Base-by-base conservation (phyloP, 2,888 invertebrate species). In the Sialis fuliginosa region DNA sequence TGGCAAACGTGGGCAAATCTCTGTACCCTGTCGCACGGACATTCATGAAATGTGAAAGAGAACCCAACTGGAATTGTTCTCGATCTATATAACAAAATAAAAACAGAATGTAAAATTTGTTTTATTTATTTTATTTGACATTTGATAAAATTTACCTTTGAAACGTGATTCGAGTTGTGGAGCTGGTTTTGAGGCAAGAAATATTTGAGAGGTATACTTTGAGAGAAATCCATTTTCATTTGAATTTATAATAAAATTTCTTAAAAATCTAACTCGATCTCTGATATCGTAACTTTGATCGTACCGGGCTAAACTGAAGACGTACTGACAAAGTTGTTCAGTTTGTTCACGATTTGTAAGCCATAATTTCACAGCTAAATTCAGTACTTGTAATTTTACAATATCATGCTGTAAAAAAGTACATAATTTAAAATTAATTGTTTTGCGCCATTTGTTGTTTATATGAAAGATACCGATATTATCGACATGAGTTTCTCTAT, bases 231-330 rank as follows among this genome's bases (percentile, higher is more conserved):
- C 67, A 9, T 66, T 64, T 7, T 69, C 70, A 51, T 68, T 67
- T 55, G 55, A 67, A 53, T 58, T 80, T 54, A 87, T 77, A 32
- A 90, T 75, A 55, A 91, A 80, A 51, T 82, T 82, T 9, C 85
- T 78, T 46, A 99, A 70, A 60, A 97, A 81, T 30, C 98, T 72
- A 5, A 93, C 91, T 7, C 95, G 75, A 68, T 99, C 98, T 30
- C 98, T 74, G 46, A 98, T 92, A 67, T 98, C 97, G 62, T 97
- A 98, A 66, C 92, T 93, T 55, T 86, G 84, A 71, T 98, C 98
- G 64, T 97, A 98, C 55, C 92, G 84, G 1, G 97, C 95, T 57
- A 98, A 70, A 54, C 81, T 88, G 59, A 97, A 84, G 39, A 97
- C 84, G 66, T 98, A 97, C 61, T 90, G 89, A 57, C 89, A 88